A percentile compares a stretch with the other conserved stretches of the same genome.
Conservation (phyloP, 2,888 invertebrate genomes). For the Plebejus anna region DNA sequence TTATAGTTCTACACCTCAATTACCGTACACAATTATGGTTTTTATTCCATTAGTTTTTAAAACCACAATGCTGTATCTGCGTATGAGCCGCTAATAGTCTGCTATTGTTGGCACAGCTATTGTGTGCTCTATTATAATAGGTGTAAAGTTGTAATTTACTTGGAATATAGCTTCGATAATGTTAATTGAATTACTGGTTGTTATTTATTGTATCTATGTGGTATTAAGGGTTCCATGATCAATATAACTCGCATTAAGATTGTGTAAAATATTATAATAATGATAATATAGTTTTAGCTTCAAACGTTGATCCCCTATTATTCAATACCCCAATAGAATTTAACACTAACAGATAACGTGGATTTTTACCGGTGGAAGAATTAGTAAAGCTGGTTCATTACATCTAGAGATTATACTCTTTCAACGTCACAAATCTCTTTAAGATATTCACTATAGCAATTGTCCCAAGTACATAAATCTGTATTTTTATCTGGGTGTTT, state of each 20-base stretch:
- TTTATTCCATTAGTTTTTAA: background rate
- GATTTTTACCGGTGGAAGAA: too few species aligned
- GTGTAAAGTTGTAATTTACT: background rate
- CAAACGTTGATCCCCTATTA: too few species aligned
- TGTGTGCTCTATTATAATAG: background rate
- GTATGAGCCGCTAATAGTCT: background rate
- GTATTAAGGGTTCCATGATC: background rate
- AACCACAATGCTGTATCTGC: background rate
- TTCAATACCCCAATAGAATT: too few species aligned
- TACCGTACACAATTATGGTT: conserved; percentile 15
- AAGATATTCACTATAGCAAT: too few species aligned
- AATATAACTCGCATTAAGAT: background rate
- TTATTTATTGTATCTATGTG: background rate
- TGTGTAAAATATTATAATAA: too few species aligned
- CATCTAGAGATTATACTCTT: background rate
- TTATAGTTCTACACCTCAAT: conserved; percentile 2
- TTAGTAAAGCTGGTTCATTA: too few species aligned
- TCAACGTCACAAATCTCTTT: background rate
- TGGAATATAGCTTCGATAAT: background rate
- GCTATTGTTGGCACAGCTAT: background rate
- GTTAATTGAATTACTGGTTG: conserved; percentile 4
- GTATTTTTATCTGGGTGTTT: conserved; percentile 12
- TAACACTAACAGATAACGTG: too few species aligned
- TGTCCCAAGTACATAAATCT: background rate
- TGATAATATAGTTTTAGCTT: too few species aligned